A percentile compares a stretch with the other conserved stretches of the same genome.
Evolutionary conservation across 2,888 invertebrate genomes (phyloP).

Genomic region (Phorcus lineatus): DNA sequence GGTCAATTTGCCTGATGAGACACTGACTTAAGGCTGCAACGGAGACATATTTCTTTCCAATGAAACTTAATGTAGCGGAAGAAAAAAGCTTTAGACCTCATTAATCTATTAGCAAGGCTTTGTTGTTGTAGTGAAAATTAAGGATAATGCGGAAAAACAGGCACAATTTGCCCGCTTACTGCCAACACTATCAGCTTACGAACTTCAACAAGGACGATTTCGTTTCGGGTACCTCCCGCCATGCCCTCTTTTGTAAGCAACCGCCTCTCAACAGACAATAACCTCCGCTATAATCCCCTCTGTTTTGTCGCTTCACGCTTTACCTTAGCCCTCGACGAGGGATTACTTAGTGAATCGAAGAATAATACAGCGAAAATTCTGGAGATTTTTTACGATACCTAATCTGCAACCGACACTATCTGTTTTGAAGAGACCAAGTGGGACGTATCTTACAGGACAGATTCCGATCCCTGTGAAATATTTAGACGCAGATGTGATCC

Average conservation of each 20-base stretch:
- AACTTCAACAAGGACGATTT: constrained; percentile 25
- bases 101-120: constrained; percentile 14
- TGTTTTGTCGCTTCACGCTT: not conserved
- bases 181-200: constrained; percentile 31
- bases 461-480: not conserved
- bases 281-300: constrained; percentile 10
- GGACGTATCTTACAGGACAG: not conserved
- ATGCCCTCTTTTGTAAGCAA: constrained; percentile 17
- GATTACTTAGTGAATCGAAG: not conserved
- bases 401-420: not conserved
- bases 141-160: constrained; percentile 20
- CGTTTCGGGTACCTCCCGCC: constrained; percentile 22
- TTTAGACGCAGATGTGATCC: not conserved
- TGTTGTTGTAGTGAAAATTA: constrained; percentile 18
- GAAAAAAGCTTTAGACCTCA: not conserved
- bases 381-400: constrained; percentile 5
- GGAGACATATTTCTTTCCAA: constrained; percentile 21
- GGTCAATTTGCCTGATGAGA: constrained; percentile 21
- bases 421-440: not conserved
- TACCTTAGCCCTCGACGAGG: not conserved
- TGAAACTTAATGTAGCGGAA: constrained; percentile 27
- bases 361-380: constrained; percentile 3
- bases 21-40: constrained; percentile 22
- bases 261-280: constrained; percentile 13
- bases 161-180: constrained; percentile 14